A percentile compares a stretch with the other conserved stretches of the same genome.
These are phyloP conservation scores for Glyphotaelius pellucidus DNA, from an alignment of 2,888 invertebrate genomes.

Conservation along the genomic window DNA sequence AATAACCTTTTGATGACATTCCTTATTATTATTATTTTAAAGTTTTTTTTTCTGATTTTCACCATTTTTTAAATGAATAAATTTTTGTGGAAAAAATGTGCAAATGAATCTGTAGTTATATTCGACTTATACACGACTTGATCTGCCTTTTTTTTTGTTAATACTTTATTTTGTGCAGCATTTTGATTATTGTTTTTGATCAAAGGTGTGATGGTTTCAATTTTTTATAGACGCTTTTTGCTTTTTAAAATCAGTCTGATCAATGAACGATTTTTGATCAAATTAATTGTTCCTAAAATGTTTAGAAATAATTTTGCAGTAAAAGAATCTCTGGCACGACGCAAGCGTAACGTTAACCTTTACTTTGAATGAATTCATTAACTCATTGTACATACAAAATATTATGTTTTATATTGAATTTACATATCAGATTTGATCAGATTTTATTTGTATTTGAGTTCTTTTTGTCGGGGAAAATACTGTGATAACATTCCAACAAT, in stretches of 20 bases:
- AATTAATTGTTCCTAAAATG: not conserved
- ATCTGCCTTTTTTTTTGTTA: not conserved
- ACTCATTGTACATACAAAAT: slow-evolving; percentile 22
- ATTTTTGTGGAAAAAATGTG: not conserved
- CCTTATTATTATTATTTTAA: slow-evolving; percentile 32
- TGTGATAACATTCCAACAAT: slow-evolving; percentile 47
- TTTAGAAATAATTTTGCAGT: not conserved
- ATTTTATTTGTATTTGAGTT: slow-evolving; percentile 34
- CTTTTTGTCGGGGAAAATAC: slow-evolving; percentile 9
- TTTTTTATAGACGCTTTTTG: too few species aligned
- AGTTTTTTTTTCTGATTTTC: not conserved
- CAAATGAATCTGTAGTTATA: not conserved
- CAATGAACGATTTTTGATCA: not conserved
- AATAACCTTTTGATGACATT: slow-evolving; percentile 46
- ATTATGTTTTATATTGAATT: slow-evolving; percentile 33
- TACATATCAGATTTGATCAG: slow-evolving; percentile 43
- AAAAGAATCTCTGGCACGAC: not conserved
- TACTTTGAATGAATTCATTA: not conserved
- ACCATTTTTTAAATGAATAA: not conserved
- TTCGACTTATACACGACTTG: too few species aligned
- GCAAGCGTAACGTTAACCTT: not conserved
- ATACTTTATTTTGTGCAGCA: not conserved
- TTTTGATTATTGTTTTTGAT: not conserved
- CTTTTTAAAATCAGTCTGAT: too few species aligned
- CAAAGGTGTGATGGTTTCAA: not conserved